Conservation (phyloP, 2,797 vertebrate genomes). For the Staurois parvus region DNA sequence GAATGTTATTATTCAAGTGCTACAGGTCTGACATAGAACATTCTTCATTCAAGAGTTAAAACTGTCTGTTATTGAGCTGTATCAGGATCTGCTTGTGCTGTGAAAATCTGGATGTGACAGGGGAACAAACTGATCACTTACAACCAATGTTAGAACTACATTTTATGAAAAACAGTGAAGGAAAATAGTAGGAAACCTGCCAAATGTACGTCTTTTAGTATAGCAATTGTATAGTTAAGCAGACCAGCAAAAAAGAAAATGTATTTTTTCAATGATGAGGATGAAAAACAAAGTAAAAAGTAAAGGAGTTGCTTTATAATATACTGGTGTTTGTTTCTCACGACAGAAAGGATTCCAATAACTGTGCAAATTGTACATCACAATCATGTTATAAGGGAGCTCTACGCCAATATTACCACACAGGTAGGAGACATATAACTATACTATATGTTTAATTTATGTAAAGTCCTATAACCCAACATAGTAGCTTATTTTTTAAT, state of each 20-base stretch:
- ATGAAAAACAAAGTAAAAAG: background rate
- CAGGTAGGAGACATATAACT: constrained; percentile 77
- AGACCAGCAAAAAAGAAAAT: background rate
- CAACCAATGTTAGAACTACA: background rate
- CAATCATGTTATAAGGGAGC: constrained; percentile 83
- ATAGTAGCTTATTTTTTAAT: background rate
- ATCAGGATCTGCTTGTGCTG: background rate
- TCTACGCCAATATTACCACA: constrained; percentile 84
- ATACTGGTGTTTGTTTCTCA: background rate
- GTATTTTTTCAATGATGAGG: too few relatives aligned
- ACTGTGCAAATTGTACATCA: constrained; percentile 86
- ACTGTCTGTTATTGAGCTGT: background rate
- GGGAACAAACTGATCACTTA: constrained; percentile 1
- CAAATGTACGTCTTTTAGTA: background rate
- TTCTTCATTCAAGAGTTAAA: background rate
- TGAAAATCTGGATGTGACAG: background rate
- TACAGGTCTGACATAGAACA: too few relatives aligned
- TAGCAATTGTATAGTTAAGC: background rate
- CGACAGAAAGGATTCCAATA: constrained; percentile 82
- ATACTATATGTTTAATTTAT: background rate
- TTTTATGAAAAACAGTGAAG: background rate
- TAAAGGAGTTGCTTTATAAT: background rate
- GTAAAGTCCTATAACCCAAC: too few relatives aligned
- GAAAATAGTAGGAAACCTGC: background rate
- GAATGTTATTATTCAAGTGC: background rate